Evolutionary conservation across 2,113 vertebrate genomes (phyloP).

Genomic region (Hyperoodon ampullatus): DNA sequence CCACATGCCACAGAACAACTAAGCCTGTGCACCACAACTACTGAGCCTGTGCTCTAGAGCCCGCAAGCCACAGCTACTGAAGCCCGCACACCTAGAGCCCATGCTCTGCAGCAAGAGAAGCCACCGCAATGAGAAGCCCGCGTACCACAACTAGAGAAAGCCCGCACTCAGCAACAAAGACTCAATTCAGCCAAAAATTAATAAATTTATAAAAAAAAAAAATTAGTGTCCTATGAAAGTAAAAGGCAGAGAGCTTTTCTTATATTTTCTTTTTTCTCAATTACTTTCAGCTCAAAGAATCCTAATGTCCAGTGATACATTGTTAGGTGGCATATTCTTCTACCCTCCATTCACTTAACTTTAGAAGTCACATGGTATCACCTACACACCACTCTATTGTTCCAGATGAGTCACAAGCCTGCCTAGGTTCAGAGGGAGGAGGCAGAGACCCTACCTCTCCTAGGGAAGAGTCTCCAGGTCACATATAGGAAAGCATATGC

Average conservation of each 20-base stretch:
- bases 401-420: background rate
- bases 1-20: too few species aligned
- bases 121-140: too few species aligned
- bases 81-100: too few species aligned
- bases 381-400: background rate
- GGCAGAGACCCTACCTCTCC: background rate
- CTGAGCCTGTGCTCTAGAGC: too few species aligned
- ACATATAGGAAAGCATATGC: background rate
- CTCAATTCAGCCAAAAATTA: too few species aligned
- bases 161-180: too few species aligned
- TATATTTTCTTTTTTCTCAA: background rate
- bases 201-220: background rate
- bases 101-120: too few species aligned
- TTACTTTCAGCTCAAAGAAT: background rate
- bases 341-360: background rate
- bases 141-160: too few species aligned
- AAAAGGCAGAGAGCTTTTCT: background rate
- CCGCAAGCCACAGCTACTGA: too few species aligned
- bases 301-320: background rate
- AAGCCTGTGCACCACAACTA: too few species aligned
- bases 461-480: background rate
- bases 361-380: background rate
- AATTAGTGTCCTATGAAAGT: background rate
- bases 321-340: background rate
- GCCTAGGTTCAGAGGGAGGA: background rate